Evolutionary conservation across 37 sponge, comb jelly and placozoan species (phyloP), one percentile per base, ranked within the genome.

Genomic region (Haliclona indistincta): DNA sequence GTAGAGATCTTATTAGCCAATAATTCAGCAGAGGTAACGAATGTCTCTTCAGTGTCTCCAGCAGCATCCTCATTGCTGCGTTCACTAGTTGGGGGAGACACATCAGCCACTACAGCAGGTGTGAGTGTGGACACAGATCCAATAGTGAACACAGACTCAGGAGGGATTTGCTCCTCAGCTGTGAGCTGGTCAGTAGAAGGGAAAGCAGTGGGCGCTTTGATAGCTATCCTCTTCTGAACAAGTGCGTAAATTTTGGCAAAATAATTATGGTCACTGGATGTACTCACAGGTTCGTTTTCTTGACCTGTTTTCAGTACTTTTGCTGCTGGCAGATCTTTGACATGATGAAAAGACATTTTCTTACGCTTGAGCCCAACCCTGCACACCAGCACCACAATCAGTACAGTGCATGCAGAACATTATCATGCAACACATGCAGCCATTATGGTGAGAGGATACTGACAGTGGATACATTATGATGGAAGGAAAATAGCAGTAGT

Each of bases 21-120:
- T 8, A 66, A 66, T 40, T 77, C 78, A 37, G 39, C 78, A 30
- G 6, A 25, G 1, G 71, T 41, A 30, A 58, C 60, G 17, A 58
- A 56, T 2, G 39, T 28, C 36, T 69, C 67, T 34, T 34, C 68
- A 47, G 13, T 47, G 51, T 47, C 51, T 17, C 51, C 51, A 17
- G 15, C 51, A n/a, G n/a, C n/a, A n/a, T n/a, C n/a, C n/a, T n/a
- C n/a, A n/a, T n/a, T n/a, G n/a, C n/a, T n/a, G n/a, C n/a, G n/a
- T n/a, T n/a, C n/a, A n/a, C n/a, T n/a, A n/a, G n/a, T n/a, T n/a
- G n/a, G n/a, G n/a, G n/a, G n/a, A n/a, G n/a, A n/a, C n/a, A n/a
- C n/a, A n/a, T n/a, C n/a, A n/a, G n/a, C n/a, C n/a, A n/a, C n/a
- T n/a, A n/a, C n/a, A n/a, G n/a, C n/a, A n/a, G n/a, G n/a, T n/a